Base-by-base conservation (phyloP, 2,888 invertebrate species). In the Creontiades dilutus region DNA sequence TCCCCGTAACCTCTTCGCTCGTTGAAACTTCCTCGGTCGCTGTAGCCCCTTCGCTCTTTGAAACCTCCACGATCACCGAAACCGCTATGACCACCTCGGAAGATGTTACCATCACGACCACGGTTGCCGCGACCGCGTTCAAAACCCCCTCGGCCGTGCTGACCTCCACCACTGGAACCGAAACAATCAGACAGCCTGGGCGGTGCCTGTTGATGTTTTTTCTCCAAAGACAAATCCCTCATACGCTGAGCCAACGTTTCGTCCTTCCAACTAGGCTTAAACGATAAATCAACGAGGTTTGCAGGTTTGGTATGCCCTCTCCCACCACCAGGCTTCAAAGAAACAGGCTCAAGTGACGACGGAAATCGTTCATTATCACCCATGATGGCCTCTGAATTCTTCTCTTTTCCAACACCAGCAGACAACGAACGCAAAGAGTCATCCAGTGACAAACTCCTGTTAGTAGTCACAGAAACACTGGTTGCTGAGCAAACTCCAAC, bases 381-480 rank as follows among this genome's bases (percentile, higher is more conserved):
- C 27, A 52, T 12, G 68, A 23, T 23, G 23, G 68, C 23, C 0
- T 19, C 16, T 19, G 75, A 19, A 12, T 75, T 14, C 1, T 19
- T 75, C 13, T 4, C 27, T 12, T 52, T 48, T 11, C 9, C 14
- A 47, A 81, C 47, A 27, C 52, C 23, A 52, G 23, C 12, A 16
- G 78, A 68, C 19, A 68, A 46, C 5, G 78, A 78, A 46, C 47
- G 46, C 82, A 19, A 16, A 19, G 23, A 47, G 16, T 47, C 48
- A 46, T 47, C 86, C 86, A 86, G 47, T 3, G 86, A 86, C 46
- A 75, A 13, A 47, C 86, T 86, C 23, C 86, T 86, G 3, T 86
- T 86, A n/a, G 85, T 57, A 2, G 86, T 75, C 61, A 75, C 68
- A 14, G 47, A 52, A 11, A 47, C 81, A 46, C 47, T 81, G 13